These are phyloP conservation scores for Pteruthius melanotis DNA, from an alignment of 2,113 vertebrate species.

Conservation along the genomic window DNA sequence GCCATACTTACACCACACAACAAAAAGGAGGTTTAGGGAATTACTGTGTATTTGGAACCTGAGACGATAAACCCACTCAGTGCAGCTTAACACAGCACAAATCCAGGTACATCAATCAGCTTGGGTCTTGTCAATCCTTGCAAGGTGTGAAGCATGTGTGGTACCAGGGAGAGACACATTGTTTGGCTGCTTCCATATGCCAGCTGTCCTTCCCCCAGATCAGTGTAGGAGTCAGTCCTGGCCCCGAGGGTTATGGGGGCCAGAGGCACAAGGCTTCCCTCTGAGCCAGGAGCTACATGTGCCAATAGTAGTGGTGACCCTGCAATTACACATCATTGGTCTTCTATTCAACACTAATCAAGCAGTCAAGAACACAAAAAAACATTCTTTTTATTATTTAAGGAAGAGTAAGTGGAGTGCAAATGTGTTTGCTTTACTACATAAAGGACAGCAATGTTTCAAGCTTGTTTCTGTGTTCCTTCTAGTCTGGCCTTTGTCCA, in stretches of 20 bases:
- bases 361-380: neutral
- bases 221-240: neutral
- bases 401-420: neutral
- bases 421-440: neutral
- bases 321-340: neutral
- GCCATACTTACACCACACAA: neutral
- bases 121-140: neutral
- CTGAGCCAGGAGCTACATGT: neutral
- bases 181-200: neutral
- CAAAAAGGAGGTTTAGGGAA: neutral
- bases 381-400: neutral
- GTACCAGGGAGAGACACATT: neutral
- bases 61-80: neutral
- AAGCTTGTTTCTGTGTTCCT: neutral
- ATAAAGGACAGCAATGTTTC: neutral
- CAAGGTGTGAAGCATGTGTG: neutral
- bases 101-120: neutral
- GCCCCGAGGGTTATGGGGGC: fast-evolving
- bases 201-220: neutral
- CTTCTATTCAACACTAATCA: neutral
- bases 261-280: neutral
- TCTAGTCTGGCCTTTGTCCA: neutral
- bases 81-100: neutral
- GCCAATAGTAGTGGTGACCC: neutral
- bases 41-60: neutral